Evolutionary conservation across 2,113 vertebrate genomes (phyloP).

Genomic region (Seriola dumerili): DNA sequence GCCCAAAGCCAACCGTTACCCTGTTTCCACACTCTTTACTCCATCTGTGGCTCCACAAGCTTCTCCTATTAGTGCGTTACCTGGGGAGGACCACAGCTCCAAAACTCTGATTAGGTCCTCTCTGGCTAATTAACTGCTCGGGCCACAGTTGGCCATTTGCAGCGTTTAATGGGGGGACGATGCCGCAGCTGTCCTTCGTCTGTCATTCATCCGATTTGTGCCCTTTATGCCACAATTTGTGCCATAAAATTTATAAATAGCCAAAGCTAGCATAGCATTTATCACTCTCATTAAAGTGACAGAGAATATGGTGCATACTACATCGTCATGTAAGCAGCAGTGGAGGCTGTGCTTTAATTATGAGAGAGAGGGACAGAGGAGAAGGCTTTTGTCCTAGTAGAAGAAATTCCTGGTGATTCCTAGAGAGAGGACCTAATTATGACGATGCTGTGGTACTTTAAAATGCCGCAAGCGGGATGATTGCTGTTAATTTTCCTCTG

Average conservation of each 20-base stretch:
- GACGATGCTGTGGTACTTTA: conserved; percentile 58
- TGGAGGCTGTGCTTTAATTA: conserved; percentile 70
- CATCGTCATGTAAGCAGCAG: conserved; percentile 46
- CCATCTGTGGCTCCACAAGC: conserved; percentile 66
- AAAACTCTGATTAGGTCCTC: conserved; percentile 80
- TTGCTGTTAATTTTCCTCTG: conserved; percentile 49
- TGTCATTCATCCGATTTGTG: conserved; percentile 79
- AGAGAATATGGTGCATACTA: conserved; percentile 42
- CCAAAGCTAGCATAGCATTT: conserved; percentile 73
- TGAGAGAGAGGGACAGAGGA: conserved; percentile 10
- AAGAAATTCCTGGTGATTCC: conserved; percentile 75
- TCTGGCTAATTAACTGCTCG: conserved; percentile 81
- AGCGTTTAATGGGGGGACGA: conserved; percentile 78
- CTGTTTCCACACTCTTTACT: conserved; percentile 44
- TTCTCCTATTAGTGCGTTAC: conserved; percentile 74
- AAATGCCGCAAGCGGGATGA: conserved; percentile 54
- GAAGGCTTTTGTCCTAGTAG: conserved; percentile 51
- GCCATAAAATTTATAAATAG: conserved; percentile 78
- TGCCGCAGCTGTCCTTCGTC: conserved; percentile 81
- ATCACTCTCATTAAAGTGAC: conserved; percentile 78
- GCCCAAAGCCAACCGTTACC: conserved; percentile 45
- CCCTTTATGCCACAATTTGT: conserved; percentile 78
- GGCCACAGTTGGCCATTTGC: conserved; percentile 83
- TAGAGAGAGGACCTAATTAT: conserved; percentile 75
- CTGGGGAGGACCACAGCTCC: conserved; percentile 71